Conservation (phyloP, 53 echinoderm and acorn worm genomes). For the Apostichopus leukothele region DNA sequence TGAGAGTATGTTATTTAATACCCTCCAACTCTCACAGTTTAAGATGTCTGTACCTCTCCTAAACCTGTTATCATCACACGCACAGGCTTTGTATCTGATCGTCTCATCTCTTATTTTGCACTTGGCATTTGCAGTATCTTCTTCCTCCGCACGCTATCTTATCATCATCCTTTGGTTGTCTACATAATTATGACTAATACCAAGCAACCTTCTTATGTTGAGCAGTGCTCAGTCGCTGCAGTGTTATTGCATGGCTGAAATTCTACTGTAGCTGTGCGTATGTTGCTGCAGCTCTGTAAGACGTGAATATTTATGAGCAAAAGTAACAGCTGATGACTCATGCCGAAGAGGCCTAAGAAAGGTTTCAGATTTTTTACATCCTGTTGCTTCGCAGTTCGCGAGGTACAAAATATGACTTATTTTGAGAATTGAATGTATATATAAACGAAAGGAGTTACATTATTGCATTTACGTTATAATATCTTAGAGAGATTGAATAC, state of each 20-base stretch:
- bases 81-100: neutral
- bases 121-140: neutral
- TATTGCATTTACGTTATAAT: no score
- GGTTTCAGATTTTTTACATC: constrained; percentile 11
- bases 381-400: neutral
- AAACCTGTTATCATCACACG: no score
- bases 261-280: neutral
- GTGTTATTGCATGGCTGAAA: neutral
- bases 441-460: no score
- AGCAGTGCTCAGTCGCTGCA: neutral
- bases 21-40: no score
- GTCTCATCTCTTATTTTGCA: neutral
- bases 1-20: no score
- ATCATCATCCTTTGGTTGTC: neutral
- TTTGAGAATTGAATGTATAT: no score
- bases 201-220: neutral
- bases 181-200: constrained; percentile 14
- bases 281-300: neutral
- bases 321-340: constrained; percentile 30
- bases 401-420: no score
- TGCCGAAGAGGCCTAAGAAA: constrained; percentile 27
- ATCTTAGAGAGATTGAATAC: no score
- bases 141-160: neutral
- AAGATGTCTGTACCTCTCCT: no score
- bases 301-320: constrained; percentile 11